phyloP scores from a whole-genome alignment of 2,888 invertebrate genomes.

The Ophion slaviceki region DNA sequence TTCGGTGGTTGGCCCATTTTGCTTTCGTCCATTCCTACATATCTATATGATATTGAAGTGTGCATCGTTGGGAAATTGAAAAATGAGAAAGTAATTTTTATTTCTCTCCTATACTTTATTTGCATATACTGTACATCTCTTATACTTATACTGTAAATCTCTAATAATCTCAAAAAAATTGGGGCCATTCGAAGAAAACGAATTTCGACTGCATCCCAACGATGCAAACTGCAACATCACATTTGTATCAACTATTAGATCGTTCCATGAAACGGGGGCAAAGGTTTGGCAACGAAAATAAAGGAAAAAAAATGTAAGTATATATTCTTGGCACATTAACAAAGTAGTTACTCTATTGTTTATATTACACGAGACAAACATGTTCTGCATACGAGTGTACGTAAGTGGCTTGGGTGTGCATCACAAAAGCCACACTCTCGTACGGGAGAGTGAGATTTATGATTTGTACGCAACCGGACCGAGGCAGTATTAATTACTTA shows the following conservation, averaged over 20 bases:
- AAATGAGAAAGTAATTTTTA: not conserved
- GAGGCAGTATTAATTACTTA: constrained; percentile 60
- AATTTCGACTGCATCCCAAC: no score
- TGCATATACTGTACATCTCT: no score
- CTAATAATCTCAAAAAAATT: no score
- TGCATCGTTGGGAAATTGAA: not conserved
- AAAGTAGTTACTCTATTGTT: constrained; percentile 5
- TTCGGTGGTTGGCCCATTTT: not conserved
- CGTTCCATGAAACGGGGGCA: not conserved
- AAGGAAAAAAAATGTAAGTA: not conserved
- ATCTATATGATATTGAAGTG: not conserved
- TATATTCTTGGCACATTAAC: not conserved
- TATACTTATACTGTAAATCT: no score
- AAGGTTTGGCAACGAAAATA: not conserved
- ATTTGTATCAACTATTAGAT: not conserved
- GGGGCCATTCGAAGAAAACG: no score
- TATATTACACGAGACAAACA: constrained; percentile 18
- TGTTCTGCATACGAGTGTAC: not conserved
- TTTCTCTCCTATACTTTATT: no score
- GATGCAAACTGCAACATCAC: no score
- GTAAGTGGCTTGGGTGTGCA: not conserved
- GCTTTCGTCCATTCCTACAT: not conserved
- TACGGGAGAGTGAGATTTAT: constrained; percentile 12
- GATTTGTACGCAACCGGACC: constrained; percentile 37
- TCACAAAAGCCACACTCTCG: not conserved